Evolutionary conservation across 2,888 invertebrate genomes (phyloP), one percentile per base, ranked within the genome.

Genomic region (Lithophane ornitopus): DNA sequence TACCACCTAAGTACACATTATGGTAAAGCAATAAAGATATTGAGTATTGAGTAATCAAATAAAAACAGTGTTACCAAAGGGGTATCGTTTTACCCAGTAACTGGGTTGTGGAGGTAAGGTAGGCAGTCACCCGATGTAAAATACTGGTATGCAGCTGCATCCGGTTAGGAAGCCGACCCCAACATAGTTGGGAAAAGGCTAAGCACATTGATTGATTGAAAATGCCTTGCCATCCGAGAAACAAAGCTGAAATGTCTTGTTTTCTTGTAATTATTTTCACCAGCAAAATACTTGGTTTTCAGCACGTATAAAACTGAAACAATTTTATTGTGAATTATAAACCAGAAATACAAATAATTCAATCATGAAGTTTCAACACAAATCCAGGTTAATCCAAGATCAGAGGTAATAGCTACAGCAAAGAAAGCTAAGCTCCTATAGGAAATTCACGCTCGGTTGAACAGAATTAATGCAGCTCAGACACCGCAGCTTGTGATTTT

Each of bases 371-470:
- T 34, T 76, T 44, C 12, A 34, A 54, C 14, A 34, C 26, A 44
- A 34, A 34, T 34, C 52, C 34, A 26, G 22, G 26, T 54, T 54
- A 44, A 54, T 76, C 26, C 34, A 54, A 39, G 16, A 75, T 74
- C 28, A 46, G 12, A 39, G 26, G 44, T 16, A 52, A 34, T 26
- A 74, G 46, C n/a, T 41, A 41, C 28, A 74, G 44, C 34, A 76
- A 75, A n/a, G 34, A 76, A 65, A 66, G 16, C 26, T 54, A 56
- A 65, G 44, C 54, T 66, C 1, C 16, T 26, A 16, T 39, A 39
- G 39, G 54, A 77, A 56, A 56, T 70, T 78, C 39, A 70, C 56
- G 78, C 46, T 70, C 16, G 2, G 49, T 78, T 49, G 49, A 56
- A 56, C 26, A 49, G 54, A 62, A 56, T 63, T 56, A 77, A 77